A percentile compares a stretch with the other conserved stretches of the same genome.
Conservation (phyloP, 2,797 vertebrate genomes). For the Lacerta viridis region DNA sequence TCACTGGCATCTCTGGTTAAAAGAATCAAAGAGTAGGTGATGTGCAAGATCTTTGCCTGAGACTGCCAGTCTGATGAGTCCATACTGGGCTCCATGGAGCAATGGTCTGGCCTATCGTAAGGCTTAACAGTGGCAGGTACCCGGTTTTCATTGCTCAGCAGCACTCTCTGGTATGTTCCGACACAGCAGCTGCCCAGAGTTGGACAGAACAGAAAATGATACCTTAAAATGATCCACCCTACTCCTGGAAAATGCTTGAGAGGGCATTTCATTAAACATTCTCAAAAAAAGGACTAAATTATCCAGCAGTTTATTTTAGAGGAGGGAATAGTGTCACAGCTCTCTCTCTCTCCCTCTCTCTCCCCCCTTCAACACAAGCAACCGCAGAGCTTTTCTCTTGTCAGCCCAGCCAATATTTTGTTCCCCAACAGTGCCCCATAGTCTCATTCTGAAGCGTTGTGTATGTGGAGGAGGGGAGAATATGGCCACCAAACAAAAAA, state of each 20-base stretch:
- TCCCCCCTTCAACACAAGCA: neutral
- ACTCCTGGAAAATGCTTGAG: neutral
- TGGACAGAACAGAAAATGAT: too few species aligned
- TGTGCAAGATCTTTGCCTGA: neutral
- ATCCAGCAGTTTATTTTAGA: neutral
- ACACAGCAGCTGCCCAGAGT: neutral
- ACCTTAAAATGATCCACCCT: neutral
- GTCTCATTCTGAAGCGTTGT: neutral
- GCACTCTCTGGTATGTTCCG: neutral
- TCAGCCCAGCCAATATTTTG: neutral
- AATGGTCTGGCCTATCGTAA: neutral
- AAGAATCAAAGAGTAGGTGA: neutral
- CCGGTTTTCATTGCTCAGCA: neutral
- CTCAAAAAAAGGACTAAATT: neutral
- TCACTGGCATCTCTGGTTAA: neutral
- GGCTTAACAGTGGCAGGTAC: neutral
- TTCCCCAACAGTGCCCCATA: neutral
- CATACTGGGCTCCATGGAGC: neutral
- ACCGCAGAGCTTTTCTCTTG: neutral
- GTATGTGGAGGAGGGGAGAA: too few species aligned
- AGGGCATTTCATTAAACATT: neutral
- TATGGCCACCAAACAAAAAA: neutral
- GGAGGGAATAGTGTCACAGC: neutral
- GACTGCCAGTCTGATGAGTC: neutral
- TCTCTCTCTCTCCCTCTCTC: too few species aligned